phyloP scores from a whole-genome alignment of 2,113 vertebrate species.

The Gallinago media region DNA sequence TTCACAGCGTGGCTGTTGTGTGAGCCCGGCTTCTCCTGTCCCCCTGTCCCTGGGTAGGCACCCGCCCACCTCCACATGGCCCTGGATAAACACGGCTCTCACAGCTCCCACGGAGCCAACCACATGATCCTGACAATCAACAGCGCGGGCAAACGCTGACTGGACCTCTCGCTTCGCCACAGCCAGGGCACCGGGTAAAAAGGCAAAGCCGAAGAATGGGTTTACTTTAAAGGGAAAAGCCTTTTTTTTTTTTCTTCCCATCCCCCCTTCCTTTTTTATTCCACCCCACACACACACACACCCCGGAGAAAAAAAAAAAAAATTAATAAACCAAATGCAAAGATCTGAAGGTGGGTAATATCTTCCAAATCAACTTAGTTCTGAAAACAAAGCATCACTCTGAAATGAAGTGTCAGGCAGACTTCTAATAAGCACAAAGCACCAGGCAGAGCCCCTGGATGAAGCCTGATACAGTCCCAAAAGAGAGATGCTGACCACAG shows the following conservation, averaged over 20 bases:
- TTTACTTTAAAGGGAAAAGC: neutral
- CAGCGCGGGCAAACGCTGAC: neutral
- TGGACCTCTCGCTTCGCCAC: neutral
- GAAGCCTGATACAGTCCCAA: neutral
- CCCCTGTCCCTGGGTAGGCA: slow-evolving; percentile 77
- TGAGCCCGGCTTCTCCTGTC: slow-evolving; percentile 75
- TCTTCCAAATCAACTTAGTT: neutral
- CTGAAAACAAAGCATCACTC: neutral
- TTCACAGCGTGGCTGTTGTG: slow-evolving; percentile 81
- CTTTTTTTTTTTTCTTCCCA: no score
- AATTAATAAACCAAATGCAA: neutral
- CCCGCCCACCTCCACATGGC: slow-evolving; percentile 83
- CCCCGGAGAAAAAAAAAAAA: neutral
- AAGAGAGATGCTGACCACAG: neutral
- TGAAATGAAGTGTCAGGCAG: neutral
- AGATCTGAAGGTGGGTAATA: neutral
- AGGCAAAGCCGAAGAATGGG: neutral
- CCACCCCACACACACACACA: no score
- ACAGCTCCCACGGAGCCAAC: slow-evolving; percentile 67
- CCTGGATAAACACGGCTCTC: slow-evolving; percentile 76
- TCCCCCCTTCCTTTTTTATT: fast-evolving
- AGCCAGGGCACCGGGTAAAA: neutral
- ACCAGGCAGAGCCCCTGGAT: neutral
- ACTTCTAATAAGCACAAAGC: neutral
- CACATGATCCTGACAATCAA: slow-evolving; percentile 75